These are phyloP conservation scores for Nycticorax nycticorax DNA, from an alignment of 2,113 vertebrate species.

Conservation along the genomic window DNA sequence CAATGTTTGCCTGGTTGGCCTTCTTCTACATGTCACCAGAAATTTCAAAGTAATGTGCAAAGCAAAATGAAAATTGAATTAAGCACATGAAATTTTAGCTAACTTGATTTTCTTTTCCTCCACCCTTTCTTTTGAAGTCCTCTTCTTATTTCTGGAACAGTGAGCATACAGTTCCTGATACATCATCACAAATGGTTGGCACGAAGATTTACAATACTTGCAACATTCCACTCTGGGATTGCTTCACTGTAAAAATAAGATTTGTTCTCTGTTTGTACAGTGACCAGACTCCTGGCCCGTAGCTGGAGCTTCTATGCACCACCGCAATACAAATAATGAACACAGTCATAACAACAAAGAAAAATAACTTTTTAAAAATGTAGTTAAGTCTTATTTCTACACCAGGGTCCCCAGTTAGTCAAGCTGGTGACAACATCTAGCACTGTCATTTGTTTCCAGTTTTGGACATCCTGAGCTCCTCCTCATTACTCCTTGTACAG, in stretches of 20 bases:
- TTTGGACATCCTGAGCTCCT: background rate
- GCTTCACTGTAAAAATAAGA: background rate
- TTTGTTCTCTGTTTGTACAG: background rate
- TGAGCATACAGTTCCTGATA: background rate
- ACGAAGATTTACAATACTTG: background rate
- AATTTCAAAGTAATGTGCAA: background rate
- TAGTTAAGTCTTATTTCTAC: background rate
- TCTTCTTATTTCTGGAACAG: background rate
- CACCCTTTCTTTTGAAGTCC: background rate
- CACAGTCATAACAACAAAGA: background rate
- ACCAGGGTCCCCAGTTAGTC: background rate
- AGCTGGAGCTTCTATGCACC: background rate
- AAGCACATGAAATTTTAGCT: background rate
- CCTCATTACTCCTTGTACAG: background rate
- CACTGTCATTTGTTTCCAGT: background rate
- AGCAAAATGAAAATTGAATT: background rate
- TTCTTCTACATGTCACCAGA: background rate
- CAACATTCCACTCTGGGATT: background rate
- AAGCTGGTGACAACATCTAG: background rate
- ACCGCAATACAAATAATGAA: constrained; percentile 8
- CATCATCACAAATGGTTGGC: background rate
- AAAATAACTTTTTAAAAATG: background rate
- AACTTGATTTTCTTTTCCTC: background rate
- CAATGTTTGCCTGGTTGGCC: background rate
- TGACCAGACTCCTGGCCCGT: background rate